A percentile compares a stretch with the other conserved stretches of the same genome.
Conservation (phyloP, 2,113 vertebrate species). For the Sturnira hondurensis region DNA sequence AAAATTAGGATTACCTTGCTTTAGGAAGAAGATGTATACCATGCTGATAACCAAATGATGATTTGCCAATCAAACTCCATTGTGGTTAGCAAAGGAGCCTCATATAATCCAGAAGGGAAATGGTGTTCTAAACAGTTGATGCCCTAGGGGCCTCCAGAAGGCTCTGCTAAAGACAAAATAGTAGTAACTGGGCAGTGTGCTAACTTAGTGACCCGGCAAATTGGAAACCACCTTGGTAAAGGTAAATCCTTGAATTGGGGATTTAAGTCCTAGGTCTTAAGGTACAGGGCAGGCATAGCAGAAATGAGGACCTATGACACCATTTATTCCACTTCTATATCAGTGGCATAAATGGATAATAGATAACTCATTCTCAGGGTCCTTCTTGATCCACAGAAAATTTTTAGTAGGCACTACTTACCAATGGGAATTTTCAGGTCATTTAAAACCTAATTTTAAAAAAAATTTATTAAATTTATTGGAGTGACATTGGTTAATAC, state of each 20-base stretch:
- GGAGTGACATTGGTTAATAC: not conserved
- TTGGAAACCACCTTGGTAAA: not conserved
- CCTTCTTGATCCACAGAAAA: not conserved
- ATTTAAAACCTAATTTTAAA: not conserved
- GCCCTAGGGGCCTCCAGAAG: not conserved
- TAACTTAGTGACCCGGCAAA: not conserved
- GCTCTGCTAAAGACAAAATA: not conserved
- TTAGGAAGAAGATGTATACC: constrained; percentile 7
- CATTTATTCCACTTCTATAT: not conserved
- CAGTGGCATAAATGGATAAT: not conserved
- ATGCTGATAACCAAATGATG: not conserved
- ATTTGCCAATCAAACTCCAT: not conserved
- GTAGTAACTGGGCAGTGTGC: not conserved
- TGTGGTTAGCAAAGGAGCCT: not conserved
- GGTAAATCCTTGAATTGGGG: not conserved
- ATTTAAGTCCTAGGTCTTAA: not conserved
- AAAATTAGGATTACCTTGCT: constrained; percentile 49
- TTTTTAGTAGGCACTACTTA: not conserved
- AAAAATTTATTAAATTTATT: not conserved
- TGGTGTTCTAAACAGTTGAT: not conserved
- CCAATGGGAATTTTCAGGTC: not conserved
- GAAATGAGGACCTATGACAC: not conserved
- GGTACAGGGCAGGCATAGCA: not conserved
- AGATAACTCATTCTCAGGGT: not conserved
- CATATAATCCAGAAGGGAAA: not conserved